These are phyloP conservation scores for Tenualosa ilisha DNA, from an alignment of 2,797 vertebrate species.

Conservation along the genomic window DNA sequence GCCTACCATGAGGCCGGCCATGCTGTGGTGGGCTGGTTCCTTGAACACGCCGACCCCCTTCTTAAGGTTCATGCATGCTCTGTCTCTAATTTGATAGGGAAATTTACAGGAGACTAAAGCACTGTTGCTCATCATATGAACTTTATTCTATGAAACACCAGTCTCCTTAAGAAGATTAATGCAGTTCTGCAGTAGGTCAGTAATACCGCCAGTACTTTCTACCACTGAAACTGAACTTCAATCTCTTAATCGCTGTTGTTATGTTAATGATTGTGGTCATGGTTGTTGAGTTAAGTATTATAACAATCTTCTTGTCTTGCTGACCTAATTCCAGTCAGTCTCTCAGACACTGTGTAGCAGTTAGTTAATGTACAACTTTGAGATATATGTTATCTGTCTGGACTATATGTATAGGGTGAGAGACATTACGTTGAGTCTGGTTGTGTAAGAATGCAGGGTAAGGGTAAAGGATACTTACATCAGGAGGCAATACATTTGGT, in stretches of 20 bases:
- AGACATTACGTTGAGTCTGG: not conserved
- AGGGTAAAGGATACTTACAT: not conserved
- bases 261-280: not conserved
- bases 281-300: not conserved
- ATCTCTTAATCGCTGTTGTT: not conserved
- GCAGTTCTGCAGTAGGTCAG: not conserved
- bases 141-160: not conserved
- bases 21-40: constrained; percentile 67
- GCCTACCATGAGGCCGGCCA: constrained; percentile 70
- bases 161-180: not conserved
- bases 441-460: not conserved
- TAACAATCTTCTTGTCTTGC: not conserved
- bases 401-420: not conserved
- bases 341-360: not conserved
- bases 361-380: not conserved
- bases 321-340: not conserved
- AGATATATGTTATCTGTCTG: not conserved
- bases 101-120: not conserved
- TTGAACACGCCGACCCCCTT: constrained; percentile 67
- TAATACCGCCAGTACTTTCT: not conserved
- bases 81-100: not conserved
- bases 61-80: constrained; percentile 59
- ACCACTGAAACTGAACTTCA: not conserved
- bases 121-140: not conserved
- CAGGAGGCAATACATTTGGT: not conserved